Base-by-base conservation (phyloP, 2,888 invertebrate species). In the Osedax frankpressi region DNA sequence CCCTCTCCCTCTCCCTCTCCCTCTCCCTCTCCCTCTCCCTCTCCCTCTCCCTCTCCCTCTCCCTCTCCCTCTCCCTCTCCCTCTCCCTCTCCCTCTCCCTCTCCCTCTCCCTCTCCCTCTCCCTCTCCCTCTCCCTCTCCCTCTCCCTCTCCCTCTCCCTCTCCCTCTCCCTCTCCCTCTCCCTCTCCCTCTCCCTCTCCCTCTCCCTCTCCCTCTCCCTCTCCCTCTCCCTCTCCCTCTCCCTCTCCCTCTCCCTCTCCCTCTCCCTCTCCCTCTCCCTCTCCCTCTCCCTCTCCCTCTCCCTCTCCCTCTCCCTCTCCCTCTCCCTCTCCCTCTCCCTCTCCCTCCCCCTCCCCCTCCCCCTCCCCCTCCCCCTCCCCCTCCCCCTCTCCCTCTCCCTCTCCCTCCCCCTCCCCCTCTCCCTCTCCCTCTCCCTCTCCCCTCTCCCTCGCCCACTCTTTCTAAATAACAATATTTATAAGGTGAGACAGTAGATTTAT, bases 271-370 rank as follows among this genome's bases (percentile, higher is more conserved):
- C 72, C 28, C n/a, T 69, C 28, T 1, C 28, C 27, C 60, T 72
- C 70, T 69, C 69, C 30, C 30, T 67, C 70, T 73, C 28, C 67
- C 62, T 74, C 72, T 65, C 69, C 71, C 63, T 72, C 28, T n/a
- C n/a, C n/a, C n/a, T 19, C 19, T 59, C 14, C 59, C 19, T 14
- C 59, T 19, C n/a, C n/a, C n/a, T 30, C 74, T 65, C 71, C 72
- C 30, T 72, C 65, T 67, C 67, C 62, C 0, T 68, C 74, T 69
- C 67, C 28, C 28, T 71, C 71, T 71, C 71, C 67, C 30, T 26
- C 68, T 72, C 44, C 65, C 26, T 73, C 60, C 63, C 19, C 63
- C 73, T 73, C 1, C 63, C 68, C 26, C 3, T 30, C n/a, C 44
- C n/a, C 65, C 24, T 72, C 63, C 29, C 11, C 44, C 29, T 30